These are phyloP conservation scores for Hippocampus comes DNA, from an alignment of 2,113 vertebrate genomes.

Conservation along the genomic window DNA sequence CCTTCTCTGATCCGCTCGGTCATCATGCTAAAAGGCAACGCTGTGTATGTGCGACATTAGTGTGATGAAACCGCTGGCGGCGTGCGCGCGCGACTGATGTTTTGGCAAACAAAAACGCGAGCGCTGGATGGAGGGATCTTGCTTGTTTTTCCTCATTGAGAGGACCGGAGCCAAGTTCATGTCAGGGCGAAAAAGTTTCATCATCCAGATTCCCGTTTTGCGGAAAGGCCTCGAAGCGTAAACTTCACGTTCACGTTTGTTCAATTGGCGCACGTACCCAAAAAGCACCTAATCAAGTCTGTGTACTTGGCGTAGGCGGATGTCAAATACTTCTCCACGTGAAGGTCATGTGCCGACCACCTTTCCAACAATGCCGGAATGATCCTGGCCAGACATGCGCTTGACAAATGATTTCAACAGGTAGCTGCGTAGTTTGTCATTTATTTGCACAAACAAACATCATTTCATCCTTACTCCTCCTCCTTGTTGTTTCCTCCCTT, in stretches of 20 bases:
- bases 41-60: slow-evolving; percentile 67
- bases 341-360: slow-evolving; percentile 15
- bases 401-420: slow-evolving; percentile 39
- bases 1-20: slow-evolving; percentile 34
- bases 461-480: slow-evolving; percentile 35
- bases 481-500: slow-evolving; percentile 24
- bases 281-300: slow-evolving; percentile 29
- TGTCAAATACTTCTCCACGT: slow-evolving; percentile 18
- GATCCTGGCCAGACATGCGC: slow-evolving; percentile 32
- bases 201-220: neutral
- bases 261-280: slow-evolving; percentile 18
- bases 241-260: slow-evolving; percentile 7
- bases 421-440: slow-evolving; percentile 36
- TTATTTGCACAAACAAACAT: slow-evolving; percentile 31
- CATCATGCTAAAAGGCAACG: slow-evolving; percentile 55
- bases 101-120: slow-evolving; percentile 62
- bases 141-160: slow-evolving; percentile 69
- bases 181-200: slow-evolving; percentile 64
- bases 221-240: neutral
- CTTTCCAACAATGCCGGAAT: slow-evolving; percentile 20
- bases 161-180: slow-evolving; percentile 60
- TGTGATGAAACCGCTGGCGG: slow-evolving; percentile 70
- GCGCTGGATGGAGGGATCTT: slow-evolving; percentile 55
- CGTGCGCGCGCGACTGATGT: slow-evolving; percentile 55
- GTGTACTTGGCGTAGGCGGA: slow-evolving; percentile 24